These are phyloP conservation scores for Eptatretus burgeri DNA, from an alignment of 2,113 vertebrate genomes.

Conservation along the genomic window DNA sequence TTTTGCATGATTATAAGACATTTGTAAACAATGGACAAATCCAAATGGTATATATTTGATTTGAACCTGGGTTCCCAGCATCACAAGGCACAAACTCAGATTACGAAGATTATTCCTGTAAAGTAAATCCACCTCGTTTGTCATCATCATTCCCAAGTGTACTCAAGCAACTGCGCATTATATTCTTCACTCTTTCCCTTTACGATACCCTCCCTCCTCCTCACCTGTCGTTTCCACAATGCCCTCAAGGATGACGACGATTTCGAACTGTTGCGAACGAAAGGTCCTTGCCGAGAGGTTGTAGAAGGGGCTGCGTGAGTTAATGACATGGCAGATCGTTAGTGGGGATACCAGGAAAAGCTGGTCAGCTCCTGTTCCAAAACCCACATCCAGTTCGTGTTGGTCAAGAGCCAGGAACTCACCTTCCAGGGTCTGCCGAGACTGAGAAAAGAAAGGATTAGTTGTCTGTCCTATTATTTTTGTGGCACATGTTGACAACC, in stretches of 20 bases:
- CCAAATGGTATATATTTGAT: too few relatives aligned
- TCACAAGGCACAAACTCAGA: too few relatives aligned
- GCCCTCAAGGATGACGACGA: constrained; percentile 92
- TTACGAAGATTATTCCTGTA: too few relatives aligned
- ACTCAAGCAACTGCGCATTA: too few relatives aligned
- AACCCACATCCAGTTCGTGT: constrained; percentile 92
- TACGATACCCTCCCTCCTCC: constrained; percentile 10
- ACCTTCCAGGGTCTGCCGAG: constrained; percentile 90
- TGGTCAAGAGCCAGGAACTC: constrained; percentile 94
- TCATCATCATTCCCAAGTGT: too few relatives aligned
- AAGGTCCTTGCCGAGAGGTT: constrained; percentile 88
- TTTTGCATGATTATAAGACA: too few relatives aligned
- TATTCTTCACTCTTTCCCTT: too few relatives aligned
- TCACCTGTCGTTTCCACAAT: constrained; percentile 97
- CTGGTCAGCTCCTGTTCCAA: constrained; percentile 92
- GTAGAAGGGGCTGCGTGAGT: constrained; percentile 95
- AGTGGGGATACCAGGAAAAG: constrained; percentile 96
- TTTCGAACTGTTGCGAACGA: constrained; percentile 91
- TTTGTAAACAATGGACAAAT: too few relatives aligned
- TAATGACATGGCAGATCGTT: constrained; percentile 96
- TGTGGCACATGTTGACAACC: too few relatives aligned
- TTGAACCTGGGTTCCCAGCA: too few relatives aligned
- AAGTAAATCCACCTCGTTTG: too few relatives aligned
- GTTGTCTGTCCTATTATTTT: too few relatives aligned
- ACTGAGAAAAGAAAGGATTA: constrained; percentile 18